Base-by-base conservation (phyloP, 2,113 vertebrate species). In the Callionymus lyra region DNA sequence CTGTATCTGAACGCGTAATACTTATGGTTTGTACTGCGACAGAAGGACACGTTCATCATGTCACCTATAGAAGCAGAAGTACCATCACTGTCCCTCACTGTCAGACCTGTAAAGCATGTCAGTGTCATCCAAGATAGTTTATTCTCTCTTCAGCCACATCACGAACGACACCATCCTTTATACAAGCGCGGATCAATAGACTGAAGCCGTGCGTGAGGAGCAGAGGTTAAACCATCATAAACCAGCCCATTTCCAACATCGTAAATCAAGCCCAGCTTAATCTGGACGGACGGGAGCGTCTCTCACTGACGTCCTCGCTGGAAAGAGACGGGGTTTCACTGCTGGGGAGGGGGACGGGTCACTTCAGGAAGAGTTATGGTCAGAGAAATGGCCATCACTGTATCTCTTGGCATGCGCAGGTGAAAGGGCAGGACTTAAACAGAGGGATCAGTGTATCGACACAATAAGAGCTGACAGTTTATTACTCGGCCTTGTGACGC, bases 391-490 rank as follows among this genome's bases (percentile, higher is more conserved):
- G 70, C 50, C 37, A 59, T 61, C 55, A 63, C 53, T 43, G 66
- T 69, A 62, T 68, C 55, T 73, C 53, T 54, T 52, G 27, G 62
- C 64, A 65, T 53, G 56, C 50, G 54, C 39, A 75, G 83, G 85
- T 84, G 74, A 87, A 77, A 83, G 84, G 82, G 53, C 79, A 81
- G 50, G 53, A 48, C 65, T 74, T 84, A 83, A 84, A 85, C 70
- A 61, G 70, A 73, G 50, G 75, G 80, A 83, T 85, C 75, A 81
- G 83, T 83, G 82, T 77, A 83, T 81, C 73, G 79, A 86, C 83
- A 84, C 74, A 75, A 86, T 84, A 81, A 86, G 76, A 84, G 64
- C 71, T 84, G 85, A 82, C 85, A 86, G 78, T 86, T 86, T 84
- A 86, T 84, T 84, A 86, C 70, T 80, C 70, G 70, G 68, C 70